Percentiles rank a stretch among this genome's conserved stretches.
These are phyloP conservation scores for Nannospalax galili DNA, from an alignment of 2,113 vertebrate genomes.

Conservation along the genomic window DNA sequence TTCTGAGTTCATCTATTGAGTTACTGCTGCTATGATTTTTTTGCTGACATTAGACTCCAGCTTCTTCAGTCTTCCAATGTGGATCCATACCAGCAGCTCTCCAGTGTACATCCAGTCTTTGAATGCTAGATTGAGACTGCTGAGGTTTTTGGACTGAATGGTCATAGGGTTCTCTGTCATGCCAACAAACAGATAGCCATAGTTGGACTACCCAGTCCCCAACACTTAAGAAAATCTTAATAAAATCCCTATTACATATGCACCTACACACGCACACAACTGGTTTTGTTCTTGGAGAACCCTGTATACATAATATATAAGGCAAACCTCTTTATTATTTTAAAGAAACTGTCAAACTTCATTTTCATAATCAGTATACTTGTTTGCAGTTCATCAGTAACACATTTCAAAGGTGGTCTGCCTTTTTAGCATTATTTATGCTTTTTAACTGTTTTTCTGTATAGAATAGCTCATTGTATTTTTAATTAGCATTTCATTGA, in stretches of 20 bases:
- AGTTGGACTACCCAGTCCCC: neutral
- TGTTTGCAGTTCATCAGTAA: constrained; percentile 5
- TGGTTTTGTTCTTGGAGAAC: neutral
- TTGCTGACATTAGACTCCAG: neutral
- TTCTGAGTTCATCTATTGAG: neutral
- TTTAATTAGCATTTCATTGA: constrained; percentile 15
- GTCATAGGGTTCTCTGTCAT: too few species aligned
- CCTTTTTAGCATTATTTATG: neutral
- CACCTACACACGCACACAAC: too few species aligned
- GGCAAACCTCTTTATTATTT: neutral
- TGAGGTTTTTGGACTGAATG: neutral
- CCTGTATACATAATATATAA: neutral
- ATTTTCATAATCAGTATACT: neutral
- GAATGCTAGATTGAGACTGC: neutral
- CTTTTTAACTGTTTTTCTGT: neutral
- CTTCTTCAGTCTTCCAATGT: neutral
- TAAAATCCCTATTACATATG: too few species aligned
- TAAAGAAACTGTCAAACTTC: constrained; percentile 13
- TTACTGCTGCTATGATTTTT: neutral
- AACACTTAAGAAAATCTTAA: neutral
- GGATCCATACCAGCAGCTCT: neutral
- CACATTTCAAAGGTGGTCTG: neutral
- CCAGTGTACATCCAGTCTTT: neutral
- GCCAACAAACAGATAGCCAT: neutral
- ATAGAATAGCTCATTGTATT: neutral